Percentiles rank a stretch among this genome's conserved stretches.
Evolutionary conservation across 2,888 invertebrate genomes (phyloP).

Genomic region (Aradus depressus): DNA sequence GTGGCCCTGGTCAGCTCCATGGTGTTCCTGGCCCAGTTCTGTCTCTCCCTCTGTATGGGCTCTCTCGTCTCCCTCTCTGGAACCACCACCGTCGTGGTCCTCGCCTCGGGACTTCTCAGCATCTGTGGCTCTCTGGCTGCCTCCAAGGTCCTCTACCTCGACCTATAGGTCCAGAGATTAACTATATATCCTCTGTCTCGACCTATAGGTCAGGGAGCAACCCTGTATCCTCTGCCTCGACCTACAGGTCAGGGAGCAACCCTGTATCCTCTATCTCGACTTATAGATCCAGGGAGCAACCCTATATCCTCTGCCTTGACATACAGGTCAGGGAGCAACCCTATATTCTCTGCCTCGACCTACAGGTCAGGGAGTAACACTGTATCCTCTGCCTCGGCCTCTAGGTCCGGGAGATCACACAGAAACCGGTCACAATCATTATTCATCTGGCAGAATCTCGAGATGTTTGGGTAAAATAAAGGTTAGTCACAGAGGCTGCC

Average conservation of each 20-base stretch:
- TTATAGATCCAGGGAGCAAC: constrained; percentile 40
- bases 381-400: constrained; percentile 84
- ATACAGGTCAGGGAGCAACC: no score
- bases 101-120: constrained; percentile 71
- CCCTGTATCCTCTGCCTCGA: no score
- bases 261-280: constrained; percentile 83
- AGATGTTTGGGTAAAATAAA: no score
- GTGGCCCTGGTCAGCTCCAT: constrained; percentile 89
- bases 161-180: constrained; percentile 44
- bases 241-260: no score
- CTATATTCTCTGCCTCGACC: no score
- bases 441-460: no score
- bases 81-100: constrained; percentile 80
- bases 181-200: background rate
- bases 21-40: constrained; percentile 90
- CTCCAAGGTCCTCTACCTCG: constrained; percentile 78
- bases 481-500: no score
- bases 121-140: constrained; percentile 76
- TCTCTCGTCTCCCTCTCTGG: constrained; percentile 66
- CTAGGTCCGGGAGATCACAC: constrained; percentile 34
- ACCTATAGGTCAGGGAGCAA: no score
- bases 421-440: no score
- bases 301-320: no score
- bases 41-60: constrained; percentile 78
- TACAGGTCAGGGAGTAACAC: no score